Conservation (phyloP, 2,797 vertebrate species). For the Molothrus aeneus region DNA sequence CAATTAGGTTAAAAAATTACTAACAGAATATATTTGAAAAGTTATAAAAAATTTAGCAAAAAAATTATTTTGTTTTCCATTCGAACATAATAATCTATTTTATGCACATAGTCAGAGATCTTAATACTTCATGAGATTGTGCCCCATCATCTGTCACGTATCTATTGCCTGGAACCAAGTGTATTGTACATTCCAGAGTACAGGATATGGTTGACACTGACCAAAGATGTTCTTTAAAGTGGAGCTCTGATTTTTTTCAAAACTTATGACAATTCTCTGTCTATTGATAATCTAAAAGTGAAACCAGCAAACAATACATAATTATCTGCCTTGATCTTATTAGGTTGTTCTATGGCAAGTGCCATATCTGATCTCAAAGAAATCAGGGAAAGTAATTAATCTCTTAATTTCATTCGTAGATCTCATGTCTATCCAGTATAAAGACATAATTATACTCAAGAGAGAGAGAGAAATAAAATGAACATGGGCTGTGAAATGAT, state of each 20-base stretch:
- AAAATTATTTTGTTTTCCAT: not conserved
- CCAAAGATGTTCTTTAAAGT: not conserved
- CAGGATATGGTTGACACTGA: not conserved
- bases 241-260: not conserved
- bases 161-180: not conserved
- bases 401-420: slow-evolving; percentile 38
- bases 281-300: not conserved
- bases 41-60: not conserved
- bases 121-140: not conserved
- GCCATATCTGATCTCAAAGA: slow-evolving; percentile 27
- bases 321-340: not conserved
- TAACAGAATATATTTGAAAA: not conserved
- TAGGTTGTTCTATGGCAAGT: not conserved
- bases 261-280: not conserved
- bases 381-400: slow-evolving; percentile 53
- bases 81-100: not conserved
- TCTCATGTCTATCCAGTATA: slow-evolving; percentile 14
- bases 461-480: slow-evolving; percentile 53
- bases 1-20: not conserved
- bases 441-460: slow-evolving; percentile 49
- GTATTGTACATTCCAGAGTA: not conserved
- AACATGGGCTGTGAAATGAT: slow-evolving; percentile 36
- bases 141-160: not conserved
- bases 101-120: too few species aligned
- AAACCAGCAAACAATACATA: not conserved